Conservation (phyloP, 2,113 vertebrate species). For the Rhinolophus ferrumequinum region DNA sequence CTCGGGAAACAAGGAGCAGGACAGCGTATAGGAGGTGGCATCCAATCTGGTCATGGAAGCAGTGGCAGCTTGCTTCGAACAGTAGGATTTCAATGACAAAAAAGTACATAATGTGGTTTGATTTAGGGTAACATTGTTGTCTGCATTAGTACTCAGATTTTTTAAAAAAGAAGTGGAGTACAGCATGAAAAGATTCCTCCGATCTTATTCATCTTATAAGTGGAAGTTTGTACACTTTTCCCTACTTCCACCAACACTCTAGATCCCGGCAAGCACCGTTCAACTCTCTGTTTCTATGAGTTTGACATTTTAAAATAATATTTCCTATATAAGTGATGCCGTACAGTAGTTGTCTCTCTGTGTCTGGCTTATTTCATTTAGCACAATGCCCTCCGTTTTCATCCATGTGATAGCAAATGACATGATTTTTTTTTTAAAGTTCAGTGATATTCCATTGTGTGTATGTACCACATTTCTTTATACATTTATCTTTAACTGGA, state of each 20-base stretch:
- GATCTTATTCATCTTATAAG: too few species aligned
- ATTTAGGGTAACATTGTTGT: not conserved
- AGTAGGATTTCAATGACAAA: not conserved
- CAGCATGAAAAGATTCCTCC: not conserved
- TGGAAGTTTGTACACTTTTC: not conserved
- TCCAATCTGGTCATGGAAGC: not conserved
- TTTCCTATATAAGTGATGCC: not conserved
- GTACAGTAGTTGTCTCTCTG: not conserved
- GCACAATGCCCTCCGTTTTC: not conserved
- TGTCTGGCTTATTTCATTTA: not conserved
- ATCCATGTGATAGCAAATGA: not conserved
- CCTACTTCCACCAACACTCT: not conserved
- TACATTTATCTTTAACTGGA: not conserved
- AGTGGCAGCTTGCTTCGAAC: not conserved
- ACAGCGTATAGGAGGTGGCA: not conserved
- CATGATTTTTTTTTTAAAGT: not conserved
- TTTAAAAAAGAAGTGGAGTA: not conserved
- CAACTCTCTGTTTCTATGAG: not conserved
- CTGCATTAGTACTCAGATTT: not conserved
- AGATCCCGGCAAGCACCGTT: too few species aligned
- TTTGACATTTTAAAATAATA: not conserved
- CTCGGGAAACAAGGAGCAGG: not conserved
- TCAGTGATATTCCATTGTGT: not conserved
- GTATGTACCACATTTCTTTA: not conserved
- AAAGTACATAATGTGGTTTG: not conserved